Evolutionary conservation across 2,797 vertebrate genomes (phyloP).

Genomic region (Novumbra hubbsi): DNA sequence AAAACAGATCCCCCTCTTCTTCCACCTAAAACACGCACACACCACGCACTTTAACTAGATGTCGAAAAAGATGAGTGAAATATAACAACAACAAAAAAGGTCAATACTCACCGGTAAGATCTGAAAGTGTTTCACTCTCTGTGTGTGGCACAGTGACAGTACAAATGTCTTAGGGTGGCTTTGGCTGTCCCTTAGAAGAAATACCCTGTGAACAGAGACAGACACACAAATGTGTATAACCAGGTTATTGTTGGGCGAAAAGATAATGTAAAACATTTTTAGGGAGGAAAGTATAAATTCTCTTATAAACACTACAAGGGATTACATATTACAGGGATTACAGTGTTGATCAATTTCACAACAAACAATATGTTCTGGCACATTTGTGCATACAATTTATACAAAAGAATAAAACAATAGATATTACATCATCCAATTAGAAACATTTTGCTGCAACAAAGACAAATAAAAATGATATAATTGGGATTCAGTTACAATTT

Average conservation of each 20-base stretch:
- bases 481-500: too few species aligned
- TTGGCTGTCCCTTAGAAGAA: constrained; percentile 96
- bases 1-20: constrained; percentile 87
- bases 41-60: neutral
- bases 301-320: too few species aligned
- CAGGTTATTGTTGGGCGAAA: neutral
- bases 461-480: too few species aligned
- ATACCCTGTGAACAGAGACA: constrained; percentile 80
- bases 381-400: too few species aligned
- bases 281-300: neutral
- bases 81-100: neutral
- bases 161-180: constrained; percentile 97
- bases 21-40: constrained; percentile 75
- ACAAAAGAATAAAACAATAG: too few species aligned
- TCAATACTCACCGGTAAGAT: constrained; percentile 90
- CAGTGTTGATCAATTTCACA: too few species aligned
- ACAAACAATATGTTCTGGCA: too few species aligned
- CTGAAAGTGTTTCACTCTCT: constrained; percentile 98
- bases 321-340: too few species aligned
- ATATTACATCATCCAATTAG: too few species aligned
- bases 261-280: neutral
- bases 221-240: neutral
- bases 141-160: constrained; percentile 90
- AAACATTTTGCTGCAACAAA: too few species aligned
- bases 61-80: neutral